Evolutionary conservation across 2,113 vertebrate genomes (phyloP).

Genomic region (Anarhynchus alexandrinus): DNA sequence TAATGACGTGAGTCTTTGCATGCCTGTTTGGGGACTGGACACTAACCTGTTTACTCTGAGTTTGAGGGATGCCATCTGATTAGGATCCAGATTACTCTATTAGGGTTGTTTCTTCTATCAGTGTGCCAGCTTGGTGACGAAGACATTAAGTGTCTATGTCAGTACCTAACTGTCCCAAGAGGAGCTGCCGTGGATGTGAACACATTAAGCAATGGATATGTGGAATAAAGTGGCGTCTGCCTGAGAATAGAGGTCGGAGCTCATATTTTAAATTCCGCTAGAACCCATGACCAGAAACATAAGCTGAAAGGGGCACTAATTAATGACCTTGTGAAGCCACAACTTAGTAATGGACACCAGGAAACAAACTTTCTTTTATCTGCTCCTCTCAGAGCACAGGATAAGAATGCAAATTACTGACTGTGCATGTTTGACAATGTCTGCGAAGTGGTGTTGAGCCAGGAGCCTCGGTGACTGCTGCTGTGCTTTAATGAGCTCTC

Average conservation of each 20-base stretch:
- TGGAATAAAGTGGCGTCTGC: neutral
- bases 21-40: neutral
- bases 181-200: neutral
- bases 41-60: neutral
- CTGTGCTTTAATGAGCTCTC: slow-evolving; percentile 1
- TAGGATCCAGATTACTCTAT: neutral
- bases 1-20: neutral
- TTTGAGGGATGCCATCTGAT: neutral
- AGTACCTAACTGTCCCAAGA: rapidly evolving
- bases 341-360: neutral
- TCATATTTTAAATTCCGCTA: neutral
- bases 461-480: neutral
- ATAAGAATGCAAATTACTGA: neutral
- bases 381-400: neutral
- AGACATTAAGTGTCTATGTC: neutral
- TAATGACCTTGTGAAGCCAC: neutral
- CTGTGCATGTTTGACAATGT: neutral
- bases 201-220: neutral
- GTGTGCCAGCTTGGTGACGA: neutral
- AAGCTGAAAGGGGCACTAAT: neutral
- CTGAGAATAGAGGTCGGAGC: neutral
- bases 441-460: neutral
- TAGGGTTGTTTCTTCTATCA: neutral
- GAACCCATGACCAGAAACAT: neutral
- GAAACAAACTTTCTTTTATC: neutral